Base-by-base conservation (phyloP, 1,140 invertebrate species). In the Armadillidium nasatum region DNA sequence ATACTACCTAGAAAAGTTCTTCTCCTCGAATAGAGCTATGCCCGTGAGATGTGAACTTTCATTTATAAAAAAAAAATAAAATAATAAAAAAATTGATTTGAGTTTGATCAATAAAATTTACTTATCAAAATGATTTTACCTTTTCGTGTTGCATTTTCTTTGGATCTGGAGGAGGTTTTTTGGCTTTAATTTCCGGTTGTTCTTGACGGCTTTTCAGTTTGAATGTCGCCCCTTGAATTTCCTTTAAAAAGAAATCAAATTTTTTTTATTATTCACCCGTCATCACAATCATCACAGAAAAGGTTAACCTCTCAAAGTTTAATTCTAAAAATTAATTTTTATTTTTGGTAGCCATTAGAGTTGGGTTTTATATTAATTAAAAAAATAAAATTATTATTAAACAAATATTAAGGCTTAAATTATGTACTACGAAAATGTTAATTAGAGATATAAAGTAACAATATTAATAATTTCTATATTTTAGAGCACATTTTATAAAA, bases 131-230 rank as follows among this genome's bases (percentile, higher is more conserved):
- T 1, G 33, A 3, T 33, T 60, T 60, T 60, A 60, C 50, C 50
- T 60, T 60, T 60, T 60, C 50, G 7, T 60, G 50, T 19, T 60
- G 50, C 50, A 60, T 19, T 19, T 60, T 60, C 50, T 60, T 60
- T 13, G 50, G 50, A 19, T 60, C 50, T 15, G 11, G 50, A 15
- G 19, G 19, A 60, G 50, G 50, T 7, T 7, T 60, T 60, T 60
- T 60, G 11, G 19, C 50, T 13, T 19, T 60, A 19, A 19, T 7
- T 60, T 19, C 50, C 11, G 50, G 2, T 15, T 19, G 50, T 60
- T 60, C 50, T 60, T 60, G 11, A 7, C 19, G 50, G 19, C 19
- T 60, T 19, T 60, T 60, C 1, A 60, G 19, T 60, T 60, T 60
- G 19, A 19, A 60, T 60, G 19, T 19, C 19, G 50, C 50, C 4